phyloP scores from a whole-genome alignment of 1,140 invertebrate species.

The Phortica variegata region DNA sequence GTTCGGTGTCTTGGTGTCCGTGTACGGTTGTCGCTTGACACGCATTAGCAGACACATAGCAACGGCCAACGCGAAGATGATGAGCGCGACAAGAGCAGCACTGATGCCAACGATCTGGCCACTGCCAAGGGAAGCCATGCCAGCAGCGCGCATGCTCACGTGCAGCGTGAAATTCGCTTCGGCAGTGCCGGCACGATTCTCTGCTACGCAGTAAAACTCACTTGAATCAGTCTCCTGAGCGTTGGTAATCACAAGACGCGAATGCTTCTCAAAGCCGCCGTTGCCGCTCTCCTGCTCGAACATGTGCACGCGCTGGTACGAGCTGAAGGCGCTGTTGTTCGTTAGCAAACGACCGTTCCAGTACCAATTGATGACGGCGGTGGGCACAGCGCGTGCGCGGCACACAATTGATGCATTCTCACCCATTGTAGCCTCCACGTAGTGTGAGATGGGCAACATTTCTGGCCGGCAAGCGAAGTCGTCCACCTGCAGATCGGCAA shows the following conservation, averaged over 20 bases:
- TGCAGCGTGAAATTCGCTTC: conserved; percentile 88
- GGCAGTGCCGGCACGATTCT: conserved; percentile 88
- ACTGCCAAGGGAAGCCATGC: conserved; percentile 76
- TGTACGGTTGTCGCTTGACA: conserved; percentile 67
- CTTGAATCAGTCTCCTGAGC: conserved; percentile 84
- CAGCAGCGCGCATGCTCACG: conserved; percentile 73
- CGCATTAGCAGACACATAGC: conserved; percentile 73
- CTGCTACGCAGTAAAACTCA: conserved; percentile 87
- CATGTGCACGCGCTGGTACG: conserved; percentile 78
- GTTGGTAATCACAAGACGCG: conserved; percentile 79
- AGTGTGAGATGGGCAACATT: conserved; percentile 72
- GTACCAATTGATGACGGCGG: conserved; percentile 82
- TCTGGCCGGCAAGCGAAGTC: conserved; percentile 88
- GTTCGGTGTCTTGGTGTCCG: conserved; percentile 74
- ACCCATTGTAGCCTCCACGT: conserved; percentile 75
- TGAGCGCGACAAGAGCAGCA: conserved; percentile 75
- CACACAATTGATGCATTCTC: conserved; percentile 84
- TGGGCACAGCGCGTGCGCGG: conserved; percentile 74
- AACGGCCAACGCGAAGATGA: conserved; percentile 73
- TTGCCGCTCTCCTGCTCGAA: conserved; percentile 67
- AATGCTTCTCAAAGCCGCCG: conserved; percentile 68
- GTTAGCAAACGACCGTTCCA: conserved; percentile 78
- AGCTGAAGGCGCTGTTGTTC: conserved; percentile 78
- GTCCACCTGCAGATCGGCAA: conserved; percentile 74
- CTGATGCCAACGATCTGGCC: conserved; percentile 84